Base-by-base conservation (phyloP, 2,113 vertebrate species). In the Lathamus discolor region DNA sequence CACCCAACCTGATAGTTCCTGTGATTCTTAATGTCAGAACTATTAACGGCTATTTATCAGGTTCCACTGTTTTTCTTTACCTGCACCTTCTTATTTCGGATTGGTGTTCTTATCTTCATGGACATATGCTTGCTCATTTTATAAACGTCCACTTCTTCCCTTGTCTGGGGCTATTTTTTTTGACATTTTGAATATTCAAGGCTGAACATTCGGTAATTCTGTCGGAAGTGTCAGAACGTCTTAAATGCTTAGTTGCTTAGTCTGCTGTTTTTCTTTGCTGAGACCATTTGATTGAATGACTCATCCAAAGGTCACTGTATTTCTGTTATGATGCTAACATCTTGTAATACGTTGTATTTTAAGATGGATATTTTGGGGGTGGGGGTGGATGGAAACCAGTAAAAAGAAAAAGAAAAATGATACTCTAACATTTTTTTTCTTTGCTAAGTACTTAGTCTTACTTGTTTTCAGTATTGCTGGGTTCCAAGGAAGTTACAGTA, bases 251-350 rank as follows among this genome's bases (percentile, higher is more conserved):
- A 92, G 64, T 90, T 93, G 92, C 93, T 97, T 92, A 66, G 83
- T 92, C 64, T 91, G 93, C 95, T 93, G 0, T 95, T 97, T 95
- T 96, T 84, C 80, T 93, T 96, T 1, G 24, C 85, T 86, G 83
- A 49, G 84, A 74, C 80, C 76, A 81, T 93, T 92, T 87, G 88
- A 84, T 91, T 92, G 88, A 94, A 76, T 97, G 95, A 97, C 93
- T 96, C 95, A 96, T 86, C 57, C 80, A 86, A 59, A 95, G 88
- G 91, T 90, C 86, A 86, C 80, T 79, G 64, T 88, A 54, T 79
- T 92, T 92, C 86, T 92, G 69, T 90, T 88, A 84, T 7, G 92
- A 76, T 44, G 64, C 85, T 87, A 94, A 67, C 90, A 57, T 86
- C 55, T 72, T 96, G 68, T 76, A 93, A 93, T 64, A 68, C 70